Percentiles rank a stretch among this genome's conserved stretches.
Evolutionary conservation across 2,888 invertebrate genomes (phyloP).

Genomic region (Cecidostiba fungosa): DNA sequence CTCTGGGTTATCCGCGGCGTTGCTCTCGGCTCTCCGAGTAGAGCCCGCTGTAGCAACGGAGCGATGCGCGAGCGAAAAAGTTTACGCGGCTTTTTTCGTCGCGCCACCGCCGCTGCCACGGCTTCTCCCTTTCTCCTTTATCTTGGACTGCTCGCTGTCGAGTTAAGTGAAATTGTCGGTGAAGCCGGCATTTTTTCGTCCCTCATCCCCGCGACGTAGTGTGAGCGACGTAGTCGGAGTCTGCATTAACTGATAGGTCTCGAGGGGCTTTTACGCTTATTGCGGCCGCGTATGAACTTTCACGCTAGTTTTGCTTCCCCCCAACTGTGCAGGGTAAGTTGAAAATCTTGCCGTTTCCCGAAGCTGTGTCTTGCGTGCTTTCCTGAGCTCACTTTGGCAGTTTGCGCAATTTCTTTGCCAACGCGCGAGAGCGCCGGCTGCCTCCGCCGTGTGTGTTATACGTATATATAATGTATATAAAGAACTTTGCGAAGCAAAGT

Average conservation of each 20-base stretch:
- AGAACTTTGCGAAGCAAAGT: slow-evolving; percentile 16
- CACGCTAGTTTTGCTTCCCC: slow-evolving; percentile 30
- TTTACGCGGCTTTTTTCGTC: slow-evolving; percentile 24
- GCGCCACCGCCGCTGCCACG: neutral
- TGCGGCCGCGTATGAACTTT: slow-evolving; percentile 58
- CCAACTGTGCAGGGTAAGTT: neutral
- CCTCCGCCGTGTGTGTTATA: neutral
- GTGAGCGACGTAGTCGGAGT: neutral
- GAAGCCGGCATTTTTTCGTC: slow-evolving; percentile 48
- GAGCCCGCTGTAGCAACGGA: neutral
- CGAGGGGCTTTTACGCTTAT: slow-evolving; percentile 57
- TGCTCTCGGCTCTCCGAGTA: neutral
- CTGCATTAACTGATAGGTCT: slow-evolving; percentile 61
- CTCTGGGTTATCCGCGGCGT: neutral
- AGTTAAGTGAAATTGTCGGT: slow-evolving; percentile 61
- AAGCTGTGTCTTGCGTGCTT: neutral
- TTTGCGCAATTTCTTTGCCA: slow-evolving; percentile 26
- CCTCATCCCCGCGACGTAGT: neutral
- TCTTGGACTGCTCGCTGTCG: slow-evolving; percentile 53
- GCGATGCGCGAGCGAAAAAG: slow-evolving; percentile 45
- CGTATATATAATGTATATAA: neutral
- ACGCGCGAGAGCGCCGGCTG: too few species aligned
- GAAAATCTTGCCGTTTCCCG: slow-evolving; percentile 34
- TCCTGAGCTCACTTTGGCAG: slow-evolving; percentile 23
- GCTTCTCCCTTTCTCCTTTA: slow-evolving; percentile 41